Evolutionary conservation across 1,140 invertebrate genomes (phyloP).

Genomic region (Magallana angulata): DNA sequence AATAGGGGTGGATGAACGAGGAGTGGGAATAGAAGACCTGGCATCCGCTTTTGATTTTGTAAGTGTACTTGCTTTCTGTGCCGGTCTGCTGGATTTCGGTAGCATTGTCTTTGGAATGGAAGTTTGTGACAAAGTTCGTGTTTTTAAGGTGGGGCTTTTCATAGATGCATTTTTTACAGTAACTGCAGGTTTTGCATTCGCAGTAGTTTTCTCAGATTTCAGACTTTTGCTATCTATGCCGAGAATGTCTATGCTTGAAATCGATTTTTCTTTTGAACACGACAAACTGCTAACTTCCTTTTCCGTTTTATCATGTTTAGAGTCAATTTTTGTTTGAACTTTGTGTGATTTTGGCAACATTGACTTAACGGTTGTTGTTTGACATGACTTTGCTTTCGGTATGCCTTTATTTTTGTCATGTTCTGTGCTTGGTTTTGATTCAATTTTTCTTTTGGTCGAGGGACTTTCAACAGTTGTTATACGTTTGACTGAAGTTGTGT

Average conservation of each 20-base stretch:
- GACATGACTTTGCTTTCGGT: too few relatives aligned
- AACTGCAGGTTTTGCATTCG: not conserved
- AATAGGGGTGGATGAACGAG: constrained; percentile 28
- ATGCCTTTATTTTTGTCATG: too few relatives aligned
- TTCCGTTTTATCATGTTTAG: not conserved
- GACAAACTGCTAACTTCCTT: not conserved
- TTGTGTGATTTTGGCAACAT: not conserved
- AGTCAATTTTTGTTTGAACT: not conserved
- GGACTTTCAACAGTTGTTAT: not conserved
- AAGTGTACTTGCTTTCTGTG: not conserved
- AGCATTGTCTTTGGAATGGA: not conserved
- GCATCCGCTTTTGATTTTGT: not conserved
- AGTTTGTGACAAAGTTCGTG: not conserved
- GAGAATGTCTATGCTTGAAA: not conserved
- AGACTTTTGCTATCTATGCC: not conserved
- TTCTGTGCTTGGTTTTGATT: not conserved
- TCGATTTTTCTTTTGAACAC: not conserved
- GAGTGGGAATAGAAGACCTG: not conserved
- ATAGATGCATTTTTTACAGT: not conserved
- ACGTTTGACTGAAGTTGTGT: not conserved
- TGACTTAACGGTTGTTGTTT: not conserved
- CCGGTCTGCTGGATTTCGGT: constrained; percentile 2
- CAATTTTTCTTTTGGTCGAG: not conserved
- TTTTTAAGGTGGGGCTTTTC: not conserved
- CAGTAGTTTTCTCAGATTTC: not conserved